A percentile compares a stretch with the other conserved stretches of the same genome.
Evolutionary conservation across 2,888 invertebrate species (phyloP).

Genomic region (Cryptocheilus praepositus): DNA sequence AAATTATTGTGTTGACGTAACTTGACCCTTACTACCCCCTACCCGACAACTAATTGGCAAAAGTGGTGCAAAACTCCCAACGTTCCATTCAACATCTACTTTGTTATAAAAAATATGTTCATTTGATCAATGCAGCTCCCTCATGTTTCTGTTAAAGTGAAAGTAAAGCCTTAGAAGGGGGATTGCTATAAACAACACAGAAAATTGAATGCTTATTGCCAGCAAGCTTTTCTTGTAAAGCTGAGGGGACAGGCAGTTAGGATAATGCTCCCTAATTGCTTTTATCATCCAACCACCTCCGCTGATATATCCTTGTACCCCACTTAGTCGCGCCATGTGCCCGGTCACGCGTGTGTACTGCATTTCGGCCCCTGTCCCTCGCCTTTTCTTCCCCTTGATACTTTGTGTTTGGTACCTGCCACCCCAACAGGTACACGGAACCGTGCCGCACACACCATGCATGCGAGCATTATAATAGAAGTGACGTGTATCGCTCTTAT

Average conservation of each 20-base stretch:
- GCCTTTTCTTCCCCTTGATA: constrained; percentile 59
- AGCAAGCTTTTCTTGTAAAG: too few relatives aligned
- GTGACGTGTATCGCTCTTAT: constrained; percentile 51
- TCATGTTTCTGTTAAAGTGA: too few relatives aligned
- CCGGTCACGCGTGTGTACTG: constrained; percentile 62
- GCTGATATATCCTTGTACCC: constrained; percentile 43
- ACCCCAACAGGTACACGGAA: constrained; percentile 62
- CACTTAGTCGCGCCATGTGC: constrained; percentile 33
- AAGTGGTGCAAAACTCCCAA: too few relatives aligned
- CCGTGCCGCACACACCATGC: constrained; percentile 36
- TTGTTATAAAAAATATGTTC: too few relatives aligned
- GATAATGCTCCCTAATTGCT: constrained; percentile 66
- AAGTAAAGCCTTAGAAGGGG: too few relatives aligned
- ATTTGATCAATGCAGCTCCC: too few relatives aligned
- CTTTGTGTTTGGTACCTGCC: constrained; percentile 70
- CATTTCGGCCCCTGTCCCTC: constrained; percentile 55
- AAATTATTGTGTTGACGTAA: too few relatives aligned
- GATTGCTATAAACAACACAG: too few relatives aligned
- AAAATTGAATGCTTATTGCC: too few relatives aligned
- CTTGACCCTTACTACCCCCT: too few relatives aligned
- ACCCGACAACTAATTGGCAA: too few relatives aligned
- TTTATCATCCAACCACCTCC: constrained; percentile 46
- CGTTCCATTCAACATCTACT: too few relatives aligned
- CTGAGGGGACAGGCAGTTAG: background rate
- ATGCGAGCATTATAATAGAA: constrained; percentile 36